These are phyloP conservation scores for Diceros bicornis DNA, from an alignment of 2,797 vertebrate genomes.

Conservation along the genomic window DNA sequence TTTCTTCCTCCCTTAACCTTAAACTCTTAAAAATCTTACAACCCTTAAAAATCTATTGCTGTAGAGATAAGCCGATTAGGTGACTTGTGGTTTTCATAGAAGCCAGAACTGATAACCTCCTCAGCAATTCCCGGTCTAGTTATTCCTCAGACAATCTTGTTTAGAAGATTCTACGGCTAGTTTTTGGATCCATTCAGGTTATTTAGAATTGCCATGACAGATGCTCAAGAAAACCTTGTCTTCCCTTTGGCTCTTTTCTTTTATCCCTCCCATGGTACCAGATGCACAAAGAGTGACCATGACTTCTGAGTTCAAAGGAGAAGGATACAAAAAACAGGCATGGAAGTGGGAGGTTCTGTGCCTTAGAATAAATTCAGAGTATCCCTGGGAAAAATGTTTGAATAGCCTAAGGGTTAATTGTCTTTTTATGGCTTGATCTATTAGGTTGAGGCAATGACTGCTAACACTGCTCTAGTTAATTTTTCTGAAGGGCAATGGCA, in stretches of 20 bases:
- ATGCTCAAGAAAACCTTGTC: slow-evolving; percentile 1
- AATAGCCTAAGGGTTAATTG: background rate
- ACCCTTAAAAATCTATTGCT: background rate
- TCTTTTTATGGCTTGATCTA: background rate
- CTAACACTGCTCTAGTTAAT: background rate
- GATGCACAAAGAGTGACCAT: slow-evolving; percentile 44
- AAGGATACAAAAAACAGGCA: background rate
- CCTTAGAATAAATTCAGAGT: background rate
- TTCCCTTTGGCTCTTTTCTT: slow-evolving; percentile 10
- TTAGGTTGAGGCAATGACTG: background rate
- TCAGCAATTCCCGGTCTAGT: background rate
- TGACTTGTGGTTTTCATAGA: background rate
- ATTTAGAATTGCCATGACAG: background rate
- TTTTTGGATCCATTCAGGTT: slow-evolving; percentile 19
- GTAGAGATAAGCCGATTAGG: background rate
- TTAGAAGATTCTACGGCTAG: background rate
- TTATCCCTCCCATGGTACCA: background rate
- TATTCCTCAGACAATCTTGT: slow-evolving; percentile 1
- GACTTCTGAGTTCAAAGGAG: slow-evolving; percentile 65
- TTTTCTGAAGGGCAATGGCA: background rate
- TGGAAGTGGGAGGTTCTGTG: slow-evolving; percentile 20
- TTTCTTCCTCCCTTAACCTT: background rate
- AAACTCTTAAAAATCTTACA: background rate
- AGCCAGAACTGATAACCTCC: background rate
- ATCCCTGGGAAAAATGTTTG: background rate